Base-by-base conservation (phyloP, 2,113 vertebrate species). In the Psilopsiagon aymara region DNA sequence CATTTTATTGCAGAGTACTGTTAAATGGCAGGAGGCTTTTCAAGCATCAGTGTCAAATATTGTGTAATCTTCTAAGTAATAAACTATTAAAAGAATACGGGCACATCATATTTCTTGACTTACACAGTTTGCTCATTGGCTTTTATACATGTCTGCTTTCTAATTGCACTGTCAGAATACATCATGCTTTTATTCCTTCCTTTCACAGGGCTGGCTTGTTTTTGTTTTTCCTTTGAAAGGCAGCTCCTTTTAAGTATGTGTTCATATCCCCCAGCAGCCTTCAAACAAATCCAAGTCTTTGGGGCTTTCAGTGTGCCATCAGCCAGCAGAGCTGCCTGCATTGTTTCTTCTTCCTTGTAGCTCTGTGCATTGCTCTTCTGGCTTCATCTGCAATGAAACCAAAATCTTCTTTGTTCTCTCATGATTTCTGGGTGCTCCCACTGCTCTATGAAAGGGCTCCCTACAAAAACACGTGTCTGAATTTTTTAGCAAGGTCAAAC, bases 11-110 rank as follows among this genome's bases (percentile, higher is more conserved):
- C 33, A 84, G 28, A 64, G 49, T 20, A 37, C 17, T 64, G 62
- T 75, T 88, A 84, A 93, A 80, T 43, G 9, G 86, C 78, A 69
- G 69, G 90, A 91, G 73, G 66, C 73, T 92, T 96, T 90, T 93
- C 91, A 92, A 82, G 62, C 62, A 44, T 64, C 83, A 62, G 13
- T 79, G 57, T 96, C 90, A 95, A 87, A 84, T 69, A 93, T 86
- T 68, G 80, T 78, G 66, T 94, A 79, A 89, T 82, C 69, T 86
- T 44, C 68, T 93, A 84, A 88, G 80, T 62, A 94, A 92, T 82
- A 84, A 94, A 90, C 86, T 76, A 83, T 79, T 94, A 86, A 94
- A 94, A 93, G 88, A 86, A 91, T 74, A 94, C 0, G 0, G 28
- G 47, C 66, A 60, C 52, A 57, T 86, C 63, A 31, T 46, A 66